A percentile compares a stretch with the other conserved stretches of the same genome.
phyloP scores from a whole-genome alignment of 1,140 invertebrate species.

The Brachionus rubens region DNA sequence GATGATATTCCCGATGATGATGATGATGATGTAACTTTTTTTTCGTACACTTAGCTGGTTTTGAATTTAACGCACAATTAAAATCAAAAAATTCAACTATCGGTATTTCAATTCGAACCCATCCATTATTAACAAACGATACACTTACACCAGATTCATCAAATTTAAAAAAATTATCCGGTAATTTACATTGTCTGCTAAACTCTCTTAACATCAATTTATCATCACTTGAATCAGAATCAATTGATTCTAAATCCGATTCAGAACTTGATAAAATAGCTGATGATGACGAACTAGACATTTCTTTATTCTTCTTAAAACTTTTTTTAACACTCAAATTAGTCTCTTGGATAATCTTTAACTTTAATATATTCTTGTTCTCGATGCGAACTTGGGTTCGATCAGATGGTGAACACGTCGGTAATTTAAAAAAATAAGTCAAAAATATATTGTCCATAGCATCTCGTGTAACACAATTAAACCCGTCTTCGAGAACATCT shows the following conservation, averaged over 20 bases:
- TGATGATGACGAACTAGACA: not conserved
- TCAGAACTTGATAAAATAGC: not conserved
- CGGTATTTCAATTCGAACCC: constrained; percentile 26
- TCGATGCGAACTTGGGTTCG: constrained; percentile 6
- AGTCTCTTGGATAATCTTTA: constrained; percentile 20
- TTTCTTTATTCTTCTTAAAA: not conserved
- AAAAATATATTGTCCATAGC: constrained; percentile 17
- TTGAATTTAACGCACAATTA: not conserved
- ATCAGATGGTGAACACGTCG: constrained; percentile 10
- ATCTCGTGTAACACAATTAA: constrained; percentile 20
- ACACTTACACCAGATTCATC: constrained; percentile 32
- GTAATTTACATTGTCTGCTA: constrained; percentile 12
- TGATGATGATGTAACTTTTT: not conserved
- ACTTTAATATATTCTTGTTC: constrained; percentile 12
- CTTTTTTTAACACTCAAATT: not conserved
- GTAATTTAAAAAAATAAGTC: constrained; percentile 42
- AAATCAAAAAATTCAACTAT: constrained; percentile 39
- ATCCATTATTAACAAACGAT: constrained; percentile 29
- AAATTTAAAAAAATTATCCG: constrained; percentile 38
- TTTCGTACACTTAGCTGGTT: not conserved
- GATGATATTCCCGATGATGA: too few species aligned
- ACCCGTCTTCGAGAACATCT: not conserved
- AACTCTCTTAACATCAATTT: constrained; percentile 31
- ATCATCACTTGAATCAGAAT: not conserved
- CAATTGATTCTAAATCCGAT: not conserved